Evolutionary conservation across 2,797 vertebrate species (phyloP).

Genomic region (Hemibagrus guttatus): DNA sequence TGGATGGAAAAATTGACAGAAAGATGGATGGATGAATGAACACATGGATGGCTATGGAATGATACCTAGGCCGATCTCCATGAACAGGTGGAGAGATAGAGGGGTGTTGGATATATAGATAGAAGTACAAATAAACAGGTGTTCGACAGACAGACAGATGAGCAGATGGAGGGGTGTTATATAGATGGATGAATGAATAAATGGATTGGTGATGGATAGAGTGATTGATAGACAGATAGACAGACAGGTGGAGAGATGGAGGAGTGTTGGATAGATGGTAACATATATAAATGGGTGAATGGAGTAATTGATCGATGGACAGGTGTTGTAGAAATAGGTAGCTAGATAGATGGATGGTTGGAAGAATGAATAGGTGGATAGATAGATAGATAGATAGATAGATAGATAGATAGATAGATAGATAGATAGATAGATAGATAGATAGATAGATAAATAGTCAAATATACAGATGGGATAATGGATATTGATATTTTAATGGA

Average conservation of each 20-base stretch:
- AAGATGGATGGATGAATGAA: not conserved
- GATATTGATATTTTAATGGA: too few relatives aligned
- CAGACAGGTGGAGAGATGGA: too few relatives aligned
- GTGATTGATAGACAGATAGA: not conserved
- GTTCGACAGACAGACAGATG: not conserved
- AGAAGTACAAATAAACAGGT: not conserved
- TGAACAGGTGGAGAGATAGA: not conserved
- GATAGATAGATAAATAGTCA: not conserved
- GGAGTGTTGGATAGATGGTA: not conserved
- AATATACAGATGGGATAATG: too few relatives aligned
- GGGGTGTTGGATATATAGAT: not conserved
- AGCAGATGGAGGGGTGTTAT: not conserved
- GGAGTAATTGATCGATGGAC: not conserved
- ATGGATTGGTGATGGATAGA: not conserved
- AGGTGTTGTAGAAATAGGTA: not conserved
- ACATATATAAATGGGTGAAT: not conserved
- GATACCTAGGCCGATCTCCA: not conserved
- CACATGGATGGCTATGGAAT: not conserved
- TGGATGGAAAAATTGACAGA: not conserved
- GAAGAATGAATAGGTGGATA: too few relatives aligned
- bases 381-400: not conserved
- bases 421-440: not conserved
- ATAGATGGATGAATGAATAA: not conserved
- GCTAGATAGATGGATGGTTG: not conserved
- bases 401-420: not conserved